Base-by-base conservation (phyloP, 2,797 vertebrate species). In the Tolypeutes matacus region DNA sequence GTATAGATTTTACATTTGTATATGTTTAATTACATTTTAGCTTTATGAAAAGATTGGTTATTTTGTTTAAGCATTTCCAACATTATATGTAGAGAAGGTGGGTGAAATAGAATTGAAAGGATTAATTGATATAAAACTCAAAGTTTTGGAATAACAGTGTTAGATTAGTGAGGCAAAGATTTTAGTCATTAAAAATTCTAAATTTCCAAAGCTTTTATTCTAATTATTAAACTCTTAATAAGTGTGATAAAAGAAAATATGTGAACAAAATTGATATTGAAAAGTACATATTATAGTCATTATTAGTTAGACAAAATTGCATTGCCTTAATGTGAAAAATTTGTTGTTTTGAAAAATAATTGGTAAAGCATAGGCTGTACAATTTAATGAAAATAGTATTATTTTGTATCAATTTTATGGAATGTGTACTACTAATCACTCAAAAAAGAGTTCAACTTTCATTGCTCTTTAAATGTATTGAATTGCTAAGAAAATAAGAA, bases 1-100 rank as follows among this genome's bases (percentile, higher is more conserved):
- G 1, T 46, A 27, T 15, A 69, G 25, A 78, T 78, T 90, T 95
- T 81, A 83, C 34, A 25, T 92, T 95, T 49, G 23, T 75, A 27
- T 42, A 34, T 65, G 3, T 21, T 87, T 94, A 75, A 65, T 88
- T 91, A 31, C 36, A 84, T 21, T 51, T 56, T 81, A 58, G 20
- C 7, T 90, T 93, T 87, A 84, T 42, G 3, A 86, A 81, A n/a
- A 83, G 70, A 90, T 21, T 51, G 2, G 56, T n/a, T 76, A 84
- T 65, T 93, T 93, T 93, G 6, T 75, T 85, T 64, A 69, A 91
- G 58, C 34, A 86, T 80, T 92, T 77, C 31, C 21, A 89, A 84
- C 0, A 64, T 91, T 89, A 21, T 20, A 75, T 70, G 1, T 83
- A 82, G 67, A 91, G 23, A 87, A 56, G 27, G 9, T 73, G 12